phyloP scores from a whole-genome alignment of 64 coral and sea anemone genomes.

The Actinia equina region DNA sequence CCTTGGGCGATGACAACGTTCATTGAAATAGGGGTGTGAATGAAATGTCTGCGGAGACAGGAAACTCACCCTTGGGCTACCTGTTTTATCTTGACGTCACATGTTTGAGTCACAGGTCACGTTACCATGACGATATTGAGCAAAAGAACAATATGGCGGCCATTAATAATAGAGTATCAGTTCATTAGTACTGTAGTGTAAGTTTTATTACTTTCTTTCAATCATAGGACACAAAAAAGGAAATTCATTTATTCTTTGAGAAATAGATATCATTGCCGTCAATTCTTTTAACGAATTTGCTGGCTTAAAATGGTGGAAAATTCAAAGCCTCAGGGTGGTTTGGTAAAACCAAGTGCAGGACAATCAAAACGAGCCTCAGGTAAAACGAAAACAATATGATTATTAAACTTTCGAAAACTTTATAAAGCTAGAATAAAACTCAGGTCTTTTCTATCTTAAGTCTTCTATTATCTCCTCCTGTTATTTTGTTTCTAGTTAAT shows the following conservation, averaged over 20 bases:
- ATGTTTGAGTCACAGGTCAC: background rate
- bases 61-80: too few species aligned
- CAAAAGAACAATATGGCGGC: slow-evolving; percentile 19
- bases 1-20: too few species aligned
- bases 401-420: background rate
- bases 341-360: background rate
- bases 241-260: background rate
- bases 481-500: too few species aligned
- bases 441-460: background rate
- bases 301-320: background rate
- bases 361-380: background rate
- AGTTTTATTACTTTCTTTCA: background rate
- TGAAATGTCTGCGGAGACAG: too few species aligned
- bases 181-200: background rate
- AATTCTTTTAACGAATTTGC: background rate
- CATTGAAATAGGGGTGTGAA: too few species aligned
- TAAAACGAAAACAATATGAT: background rate
- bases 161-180: background rate
- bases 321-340: background rate
- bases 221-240: background rate
- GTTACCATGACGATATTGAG: slow-evolving; percentile 7
- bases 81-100: background rate
- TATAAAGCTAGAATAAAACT: background rate
- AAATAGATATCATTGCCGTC: background rate
- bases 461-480: too few species aligned